Evolutionary conservation across 2,113 vertebrate species (phyloP).

Genomic region (Anas platyrhynchos): DNA sequence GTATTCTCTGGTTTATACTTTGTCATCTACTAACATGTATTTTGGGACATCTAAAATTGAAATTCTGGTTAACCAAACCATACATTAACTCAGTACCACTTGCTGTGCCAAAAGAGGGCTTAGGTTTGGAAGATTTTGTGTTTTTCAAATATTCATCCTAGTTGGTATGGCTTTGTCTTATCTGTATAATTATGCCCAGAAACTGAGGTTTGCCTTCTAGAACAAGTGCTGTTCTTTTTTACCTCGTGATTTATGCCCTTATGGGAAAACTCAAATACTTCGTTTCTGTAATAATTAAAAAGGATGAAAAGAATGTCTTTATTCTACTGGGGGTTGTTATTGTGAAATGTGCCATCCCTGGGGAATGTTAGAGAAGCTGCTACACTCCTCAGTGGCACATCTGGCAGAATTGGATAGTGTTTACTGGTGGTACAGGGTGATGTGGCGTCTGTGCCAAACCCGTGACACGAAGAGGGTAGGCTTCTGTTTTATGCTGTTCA

Average conservation of each 20-base stretch:
- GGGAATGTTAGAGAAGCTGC: background rate
- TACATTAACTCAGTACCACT: background rate
- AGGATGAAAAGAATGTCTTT: background rate
- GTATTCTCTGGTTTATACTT: background rate
- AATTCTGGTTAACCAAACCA: background rate
- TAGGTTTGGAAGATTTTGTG: background rate
- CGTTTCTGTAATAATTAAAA: background rate
- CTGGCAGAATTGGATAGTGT: background rate
- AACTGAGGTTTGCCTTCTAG: background rate
- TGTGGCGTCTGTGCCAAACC: background rate
- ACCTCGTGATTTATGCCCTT: background rate
- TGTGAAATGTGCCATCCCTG: background rate
- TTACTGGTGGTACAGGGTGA: constrained; percentile 1
- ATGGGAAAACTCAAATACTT: background rate
- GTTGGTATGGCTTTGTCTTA: background rate
- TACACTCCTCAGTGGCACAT: background rate
- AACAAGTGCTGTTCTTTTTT: background rate
- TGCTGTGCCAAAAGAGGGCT: background rate
- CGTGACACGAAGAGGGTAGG: background rate
- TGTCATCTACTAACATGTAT: background rate
- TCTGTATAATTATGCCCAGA: background rate
- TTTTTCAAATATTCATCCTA: background rate
- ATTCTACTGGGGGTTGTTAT: background rate
- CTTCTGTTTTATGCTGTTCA: background rate
- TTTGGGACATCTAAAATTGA: background rate